Evolutionary conservation across 1,140 invertebrate genomes (phyloP).

Genomic region (Rhopalosiphum padi): DNA sequence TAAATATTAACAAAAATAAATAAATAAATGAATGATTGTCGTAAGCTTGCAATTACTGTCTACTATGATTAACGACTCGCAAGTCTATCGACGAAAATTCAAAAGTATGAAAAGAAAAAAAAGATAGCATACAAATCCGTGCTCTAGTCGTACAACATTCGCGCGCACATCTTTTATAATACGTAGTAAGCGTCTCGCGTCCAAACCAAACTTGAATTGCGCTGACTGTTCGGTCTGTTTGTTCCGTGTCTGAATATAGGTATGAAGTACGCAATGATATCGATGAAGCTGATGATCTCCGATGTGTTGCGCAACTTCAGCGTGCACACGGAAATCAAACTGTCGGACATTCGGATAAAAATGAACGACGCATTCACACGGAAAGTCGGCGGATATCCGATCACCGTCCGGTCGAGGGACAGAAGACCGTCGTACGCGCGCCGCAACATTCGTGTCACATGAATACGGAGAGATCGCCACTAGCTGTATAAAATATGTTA

Average conservation of each 20-base stretch:
- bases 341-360: conserved; percentile 59
- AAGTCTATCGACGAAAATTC: too few relatives aligned
- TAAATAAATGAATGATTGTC: too few relatives aligned
- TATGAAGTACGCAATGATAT: conserved; percentile 60
- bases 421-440: conserved; percentile 7
- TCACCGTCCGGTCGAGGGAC: conserved; percentile 53
- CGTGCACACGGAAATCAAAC: conserved; percentile 59
- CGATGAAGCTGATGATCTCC: conserved; percentile 60
- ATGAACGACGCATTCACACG: conserved; percentile 59
- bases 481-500: neutral
- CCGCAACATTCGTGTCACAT: neutral
- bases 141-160: neutral
- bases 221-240: neutral
- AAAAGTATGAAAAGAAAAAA: too few relatives aligned
- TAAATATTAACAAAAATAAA: too few relatives aligned
- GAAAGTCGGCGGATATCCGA: conserved; percentile 56
- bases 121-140: too few relatives aligned
- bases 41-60: too few relatives aligned
- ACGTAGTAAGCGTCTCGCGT: too few relatives aligned
- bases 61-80: too few relatives aligned
- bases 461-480: neutral
- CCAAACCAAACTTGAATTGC: too few relatives aligned
- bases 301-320: conserved; percentile 59
- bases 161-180: neutral
- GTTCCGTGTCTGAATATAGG: conserved; percentile 52